A percentile compares a stretch with the other conserved stretches of the same genome.
Evolutionary conservation across 1,140 invertebrate species (phyloP).

Genomic region (Pseudoatta argentina): DNA sequence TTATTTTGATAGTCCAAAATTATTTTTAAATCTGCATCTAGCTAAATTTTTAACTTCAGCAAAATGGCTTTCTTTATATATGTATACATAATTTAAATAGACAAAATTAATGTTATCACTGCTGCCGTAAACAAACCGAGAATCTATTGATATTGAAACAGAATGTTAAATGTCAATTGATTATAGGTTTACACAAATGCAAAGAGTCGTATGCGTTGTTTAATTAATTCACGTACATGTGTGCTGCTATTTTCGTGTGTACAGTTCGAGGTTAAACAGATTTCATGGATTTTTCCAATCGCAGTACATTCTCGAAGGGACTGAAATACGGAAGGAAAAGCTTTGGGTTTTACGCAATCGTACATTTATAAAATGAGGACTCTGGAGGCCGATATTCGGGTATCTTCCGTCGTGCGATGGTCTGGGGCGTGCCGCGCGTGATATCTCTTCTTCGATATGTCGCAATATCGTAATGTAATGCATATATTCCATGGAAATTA

Average conservation of each 20-base stretch:
- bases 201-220: background rate
- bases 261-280: background rate
- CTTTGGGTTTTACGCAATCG: constrained; percentile 55
- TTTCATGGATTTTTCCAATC: constrained; percentile 21
- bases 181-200: constrained; percentile 2
- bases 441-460: constrained; percentile 73
- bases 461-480: constrained; percentile 61
- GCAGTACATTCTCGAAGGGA: constrained; percentile 2
- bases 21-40: no score
- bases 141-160: background rate
- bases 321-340: constrained; percentile 57
- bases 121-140: background rate
- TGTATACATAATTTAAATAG: background rate
- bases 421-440: constrained; percentile 56
- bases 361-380: constrained; percentile 71
- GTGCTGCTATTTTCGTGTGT: background rate
- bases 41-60: no score
- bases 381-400: constrained; percentile 63
- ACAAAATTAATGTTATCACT: background rate
- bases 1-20: no score
- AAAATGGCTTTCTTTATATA: no score
- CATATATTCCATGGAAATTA: constrained; percentile 30
- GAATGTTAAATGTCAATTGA: background rate
- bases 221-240: constrained; percentile 31
- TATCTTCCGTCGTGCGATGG: constrained; percentile 66